phyloP scores from a whole-genome alignment of 2,888 invertebrate genomes.

The Eupithecia tripunctaria region DNA sequence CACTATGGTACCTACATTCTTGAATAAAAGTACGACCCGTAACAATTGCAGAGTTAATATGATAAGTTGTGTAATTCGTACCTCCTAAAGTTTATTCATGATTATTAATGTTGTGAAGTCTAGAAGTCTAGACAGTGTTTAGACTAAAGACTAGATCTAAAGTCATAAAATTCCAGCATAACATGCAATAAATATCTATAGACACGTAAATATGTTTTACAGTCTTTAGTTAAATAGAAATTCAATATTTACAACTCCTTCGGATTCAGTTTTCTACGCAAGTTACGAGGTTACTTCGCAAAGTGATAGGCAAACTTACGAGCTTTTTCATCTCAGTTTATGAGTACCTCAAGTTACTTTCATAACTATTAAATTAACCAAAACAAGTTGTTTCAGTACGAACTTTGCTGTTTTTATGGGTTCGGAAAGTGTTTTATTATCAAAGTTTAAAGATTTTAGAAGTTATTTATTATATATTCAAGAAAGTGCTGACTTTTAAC shows the following conservation, averaged over 20 bases:
- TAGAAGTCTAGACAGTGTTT: slow-evolving; percentile 27
- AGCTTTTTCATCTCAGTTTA: slow-evolving; percentile 16
- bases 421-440: slow-evolving; percentile 9
- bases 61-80: not conserved
- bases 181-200: slow-evolving; percentile 25
- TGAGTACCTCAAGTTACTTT: slow-evolving; percentile 11
- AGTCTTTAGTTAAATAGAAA: slow-evolving; percentile 18
- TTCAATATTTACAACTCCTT: slow-evolving; percentile 12
- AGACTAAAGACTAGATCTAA: slow-evolving; percentile 22
- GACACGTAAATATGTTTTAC: slow-evolving; percentile 24
- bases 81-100: not conserved
- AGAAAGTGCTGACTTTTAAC: not conserved
- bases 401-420: slow-evolving; percentile 4
- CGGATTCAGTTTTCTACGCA: slow-evolving; percentile 11
- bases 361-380: slow-evolving; percentile 14
- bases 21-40: not conserved
- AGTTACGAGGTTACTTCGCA: slow-evolving; percentile 10
- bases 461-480: not conserved
- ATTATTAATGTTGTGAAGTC: no score
- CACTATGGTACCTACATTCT: not conserved
- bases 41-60: not conserved
- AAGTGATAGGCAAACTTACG: slow-evolving; percentile 12
- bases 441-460: slow-evolving; percentile 2
- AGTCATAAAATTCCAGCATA: slow-evolving; percentile 18
- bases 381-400: slow-evolving; percentile 11